Evolutionary conservation across 1,140 invertebrate genomes (phyloP), one percentile per base, ranked within the genome.

Genomic region (Eriocheir sinensis): DNA sequence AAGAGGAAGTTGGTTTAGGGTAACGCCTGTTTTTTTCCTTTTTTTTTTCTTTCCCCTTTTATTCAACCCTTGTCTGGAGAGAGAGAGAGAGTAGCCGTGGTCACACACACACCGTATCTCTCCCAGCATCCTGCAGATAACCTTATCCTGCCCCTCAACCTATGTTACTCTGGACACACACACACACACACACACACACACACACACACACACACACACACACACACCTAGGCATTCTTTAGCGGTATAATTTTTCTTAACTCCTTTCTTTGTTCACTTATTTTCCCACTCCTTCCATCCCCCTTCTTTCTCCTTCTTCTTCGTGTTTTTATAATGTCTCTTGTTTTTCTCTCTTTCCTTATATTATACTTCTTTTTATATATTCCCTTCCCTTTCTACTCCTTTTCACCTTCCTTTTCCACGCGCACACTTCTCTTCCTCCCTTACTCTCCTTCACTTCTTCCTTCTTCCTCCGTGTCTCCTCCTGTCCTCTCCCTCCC

Each of bases 121-220:
- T 72, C 27, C 27, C 21, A 72, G 60, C 60, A 72, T 72, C 60
- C 60, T 72, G 60, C 27, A 72, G 60, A 72, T 72, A 72, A 12
- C 12, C 12, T 72, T 72, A 17, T 72, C 60, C 60, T 72, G 60
- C 60, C 60, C n/a, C 60, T 72, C 27, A 53, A 27, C 0, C 60
- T n/a, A n/a, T n/a, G 60, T 8, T 27, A 21, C 12, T 53, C 12
- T 17, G 60, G 6, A 72, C 53, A 72, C 53, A 72, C 53, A 72
- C 53, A 72, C 53, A 72, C 53, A 72, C 53, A 72, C 60, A 72
- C 60, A 72, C 60, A 72, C 60, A 72, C 60, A 72, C 60, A 72
- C 60, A 72, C 60, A 72, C 60, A 72, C 60, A 72, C 60, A 53
- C 48, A 53, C 48, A 53, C 48, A 53, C 48, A 53, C 48, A 72